These are phyloP conservation scores for Crossaster papposus DNA, from an alignment of 53 echinoderm and acorn worm genomes.

Conservation along the genomic window DNA sequence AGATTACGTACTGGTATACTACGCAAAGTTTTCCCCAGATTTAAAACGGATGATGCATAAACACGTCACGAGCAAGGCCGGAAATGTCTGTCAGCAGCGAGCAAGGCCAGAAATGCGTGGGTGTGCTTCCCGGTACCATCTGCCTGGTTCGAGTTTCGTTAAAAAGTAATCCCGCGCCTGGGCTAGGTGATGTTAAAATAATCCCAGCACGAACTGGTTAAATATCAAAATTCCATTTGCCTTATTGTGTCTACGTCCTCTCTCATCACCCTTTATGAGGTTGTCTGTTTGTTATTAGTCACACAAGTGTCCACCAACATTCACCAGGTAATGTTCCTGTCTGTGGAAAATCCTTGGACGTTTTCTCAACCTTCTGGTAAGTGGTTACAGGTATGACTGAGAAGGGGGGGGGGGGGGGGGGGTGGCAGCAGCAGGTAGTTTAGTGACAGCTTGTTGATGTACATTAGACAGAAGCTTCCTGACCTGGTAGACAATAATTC, in stretches of 20 bases:
- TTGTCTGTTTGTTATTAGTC: background rate
- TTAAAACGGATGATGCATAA: no score
- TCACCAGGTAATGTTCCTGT: conserved; percentile 14
- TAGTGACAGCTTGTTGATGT: conserved; percentile 9
- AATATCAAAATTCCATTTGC: background rate
- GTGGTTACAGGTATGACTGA: background rate
- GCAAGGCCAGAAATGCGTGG: no score
- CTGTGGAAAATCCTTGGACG: conserved; percentile 57
- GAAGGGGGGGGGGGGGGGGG: background rate
- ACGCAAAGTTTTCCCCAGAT: no score
- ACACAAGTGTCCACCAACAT: background rate
- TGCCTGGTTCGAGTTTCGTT: no score
- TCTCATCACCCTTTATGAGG: background rate
- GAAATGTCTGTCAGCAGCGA: no score
- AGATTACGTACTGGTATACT: no score
- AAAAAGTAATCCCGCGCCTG: no score
- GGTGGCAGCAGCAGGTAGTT: background rate
- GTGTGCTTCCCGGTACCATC: no score
- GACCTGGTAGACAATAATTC: background rate
- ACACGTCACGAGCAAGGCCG: no score
- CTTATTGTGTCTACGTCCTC: background rate
- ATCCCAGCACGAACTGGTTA: no score
- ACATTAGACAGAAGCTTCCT: conserved; percentile 17
- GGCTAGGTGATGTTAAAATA: no score
- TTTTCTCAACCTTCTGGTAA: background rate